phyloP scores from a whole-genome alignment of 2,888 invertebrate genomes.

The Calameuta idolon region DNA sequence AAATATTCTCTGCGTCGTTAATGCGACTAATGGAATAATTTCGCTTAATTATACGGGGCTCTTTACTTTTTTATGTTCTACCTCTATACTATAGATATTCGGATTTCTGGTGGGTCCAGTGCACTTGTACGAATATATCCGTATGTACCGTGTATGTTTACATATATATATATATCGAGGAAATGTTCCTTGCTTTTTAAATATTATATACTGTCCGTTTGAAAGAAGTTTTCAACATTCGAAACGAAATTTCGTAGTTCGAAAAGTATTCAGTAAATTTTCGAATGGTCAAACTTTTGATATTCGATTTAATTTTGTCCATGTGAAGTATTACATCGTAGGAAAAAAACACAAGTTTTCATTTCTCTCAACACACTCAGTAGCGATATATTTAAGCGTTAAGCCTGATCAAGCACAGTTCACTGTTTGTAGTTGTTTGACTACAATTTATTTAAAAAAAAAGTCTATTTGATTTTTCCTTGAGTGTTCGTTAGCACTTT shows the following conservation, averaged over 20 bases:
- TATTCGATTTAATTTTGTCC: too few species aligned
- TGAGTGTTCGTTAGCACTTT: background rate
- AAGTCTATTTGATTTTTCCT: background rate
- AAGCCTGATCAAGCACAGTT: background rate
- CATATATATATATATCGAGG: too few species aligned
- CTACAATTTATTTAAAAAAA: background rate
- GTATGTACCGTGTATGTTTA: background rate
- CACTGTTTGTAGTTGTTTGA: background rate
- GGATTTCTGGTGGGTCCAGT: background rate
- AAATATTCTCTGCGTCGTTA: background rate
- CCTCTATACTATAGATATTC: background rate
- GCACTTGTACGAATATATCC: background rate
- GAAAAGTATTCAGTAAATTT: background rate
- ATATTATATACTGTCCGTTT: background rate
- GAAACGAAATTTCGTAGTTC: background rate
- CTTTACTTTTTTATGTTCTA: background rate
- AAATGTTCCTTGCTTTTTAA: background rate
- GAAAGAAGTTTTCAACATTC: background rate
- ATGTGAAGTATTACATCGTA: background rate
- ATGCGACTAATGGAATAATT: slow-evolving; percentile 27
- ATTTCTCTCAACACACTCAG: background rate
- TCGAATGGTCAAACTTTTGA: background rate
- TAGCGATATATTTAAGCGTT: background rate
- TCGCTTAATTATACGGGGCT: slow-evolving; percentile 21
- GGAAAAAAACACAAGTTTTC: background rate